phyloP scores from a whole-genome alignment of 2,113 vertebrate species.

The Choloepus hoffmanni region DNA sequence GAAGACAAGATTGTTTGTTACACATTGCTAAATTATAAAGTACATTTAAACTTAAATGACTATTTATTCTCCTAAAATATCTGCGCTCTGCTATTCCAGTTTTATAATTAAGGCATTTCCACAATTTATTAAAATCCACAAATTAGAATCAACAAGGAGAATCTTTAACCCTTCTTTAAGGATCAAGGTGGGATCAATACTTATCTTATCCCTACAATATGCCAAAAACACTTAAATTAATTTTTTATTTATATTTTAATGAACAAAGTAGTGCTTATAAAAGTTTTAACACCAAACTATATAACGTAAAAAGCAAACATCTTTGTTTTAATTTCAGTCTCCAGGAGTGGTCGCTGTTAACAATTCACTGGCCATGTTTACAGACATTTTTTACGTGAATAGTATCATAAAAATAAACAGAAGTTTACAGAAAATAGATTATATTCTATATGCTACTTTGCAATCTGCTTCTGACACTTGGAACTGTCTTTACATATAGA shows the following conservation, averaged over 20 bases:
- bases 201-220: neutral
- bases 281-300: neutral
- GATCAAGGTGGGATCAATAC: neutral
- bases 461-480: constrained; percentile 33
- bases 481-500: constrained; percentile 1
- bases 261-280: neutral
- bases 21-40: neutral
- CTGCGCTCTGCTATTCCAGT: neutral
- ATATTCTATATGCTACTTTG: neutral
- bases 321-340: constrained; percentile 34
- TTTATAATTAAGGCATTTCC: neutral
- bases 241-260: neutral
- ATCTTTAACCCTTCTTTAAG: neutral
- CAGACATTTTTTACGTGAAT: constrained; percentile 2
- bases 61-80: constrained; percentile 26
- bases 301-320: constrained; percentile 17
- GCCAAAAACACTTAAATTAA: neutral
- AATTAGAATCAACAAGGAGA: neutral
- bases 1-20: neutral
- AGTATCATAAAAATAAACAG: constrained; percentile 38
- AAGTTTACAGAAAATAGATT: neutral
- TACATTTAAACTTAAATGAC: neutral
- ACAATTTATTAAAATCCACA: neutral
- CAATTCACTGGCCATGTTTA: neutral
- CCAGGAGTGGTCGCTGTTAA: neutral